Base-by-base conservation (phyloP, 1,140 invertebrate species). In the Tetraneura akinire region DNA sequence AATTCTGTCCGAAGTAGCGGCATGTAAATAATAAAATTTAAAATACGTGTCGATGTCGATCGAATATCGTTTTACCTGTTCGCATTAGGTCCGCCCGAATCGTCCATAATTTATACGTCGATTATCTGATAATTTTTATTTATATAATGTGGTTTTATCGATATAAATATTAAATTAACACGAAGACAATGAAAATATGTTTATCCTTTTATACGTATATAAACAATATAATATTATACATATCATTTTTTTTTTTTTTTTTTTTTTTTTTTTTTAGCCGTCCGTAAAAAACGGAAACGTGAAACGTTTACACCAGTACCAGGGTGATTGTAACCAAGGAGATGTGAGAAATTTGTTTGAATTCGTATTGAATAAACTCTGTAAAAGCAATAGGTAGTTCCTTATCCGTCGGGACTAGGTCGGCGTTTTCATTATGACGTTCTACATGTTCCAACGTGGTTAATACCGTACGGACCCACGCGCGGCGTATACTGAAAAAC, bases 1-100 rank as follows among this genome's bases (percentile, higher is more conserved):
- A 60, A 84, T 84, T 74, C 83, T 84, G 81, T 3, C 11, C 10
- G 32, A n/a, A n/a, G n/a, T n/a, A n/a, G n/a, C n/a, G 32, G 3
- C 8, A 37, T 37, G 32, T 37, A 37, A 37, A 37, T 37, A 37
- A 37, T 37, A 37, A 37, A 37, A 37, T 37, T 4, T 37, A 37
- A 37, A 4, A 37, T 37, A 37, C 32, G 8, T 8, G 3, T 37
- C 32, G 32, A 37, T 37, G 8, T 4, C 8, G n/a, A n/a, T n/a
- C 32, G 8, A 37, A 37, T 37, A 37, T 37, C 8, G 8, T 37
- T 37, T 37, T 37, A 37, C 32, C 32, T 3, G 8, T 37, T 37
- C 32, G 32, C n/a, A 37, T 37, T 37, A 8, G 32, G n/a, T n/a
- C 32, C 32, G 32, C 8, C 32, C 3, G 3, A 4, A 37, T 37